phyloP scores from a whole-genome alignment of 2,888 invertebrate genomes.

The Tipula helvola region DNA sequence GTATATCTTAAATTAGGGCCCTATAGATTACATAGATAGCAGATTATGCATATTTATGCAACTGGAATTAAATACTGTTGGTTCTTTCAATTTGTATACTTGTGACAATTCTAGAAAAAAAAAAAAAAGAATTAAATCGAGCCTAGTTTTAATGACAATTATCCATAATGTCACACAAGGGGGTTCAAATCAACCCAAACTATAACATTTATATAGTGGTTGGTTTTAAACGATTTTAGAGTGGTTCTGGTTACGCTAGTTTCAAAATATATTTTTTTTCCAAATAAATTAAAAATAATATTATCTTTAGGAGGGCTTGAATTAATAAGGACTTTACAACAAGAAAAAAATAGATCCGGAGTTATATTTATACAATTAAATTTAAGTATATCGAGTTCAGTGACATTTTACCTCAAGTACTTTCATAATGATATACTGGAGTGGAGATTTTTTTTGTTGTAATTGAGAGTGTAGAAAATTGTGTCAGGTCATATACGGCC shows the following conservation, averaged over 20 bases:
- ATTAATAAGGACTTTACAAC: neutral
- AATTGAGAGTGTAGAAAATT: too few relatives aligned
- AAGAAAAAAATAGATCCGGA: neutral
- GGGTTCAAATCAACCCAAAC: neutral
- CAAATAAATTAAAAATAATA: neutral
- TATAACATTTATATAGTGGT: neutral
- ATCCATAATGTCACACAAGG: neutral
- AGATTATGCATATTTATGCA: constrained; percentile 4
- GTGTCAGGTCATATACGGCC: neutral
- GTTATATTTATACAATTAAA: neutral
- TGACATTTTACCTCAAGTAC: neutral
- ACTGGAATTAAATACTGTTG: neutral
- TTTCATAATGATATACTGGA: neutral
- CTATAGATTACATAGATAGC: neutral
- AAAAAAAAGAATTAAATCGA: neutral
- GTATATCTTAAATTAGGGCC: neutral
- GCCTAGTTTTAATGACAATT: neutral
- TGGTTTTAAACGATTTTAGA: neutral
- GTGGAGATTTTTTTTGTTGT: neutral
- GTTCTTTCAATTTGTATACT: neutral
- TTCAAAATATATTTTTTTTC: neutral
- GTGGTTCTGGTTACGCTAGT: neutral
- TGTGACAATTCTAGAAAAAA: neutral
- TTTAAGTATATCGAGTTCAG: neutral
- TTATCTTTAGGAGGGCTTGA: neutral